Conservation (phyloP, 2,797 vertebrate genomes). For the Cossypha dichroa region DNA sequence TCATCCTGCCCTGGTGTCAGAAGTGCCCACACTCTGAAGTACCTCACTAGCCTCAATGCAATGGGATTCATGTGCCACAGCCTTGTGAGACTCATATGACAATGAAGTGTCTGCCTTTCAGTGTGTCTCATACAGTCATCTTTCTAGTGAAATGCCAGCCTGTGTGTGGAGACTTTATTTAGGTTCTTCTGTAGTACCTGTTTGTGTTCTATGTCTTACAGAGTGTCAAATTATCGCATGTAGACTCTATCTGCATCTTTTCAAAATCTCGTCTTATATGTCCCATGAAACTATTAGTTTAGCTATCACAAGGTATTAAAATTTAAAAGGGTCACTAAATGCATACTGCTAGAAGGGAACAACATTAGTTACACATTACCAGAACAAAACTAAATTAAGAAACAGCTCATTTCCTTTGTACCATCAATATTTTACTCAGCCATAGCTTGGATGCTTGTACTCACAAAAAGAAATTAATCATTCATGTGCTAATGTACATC, state of each 20-base stretch:
- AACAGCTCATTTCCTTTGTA: slow-evolving; percentile 73
- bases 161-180: background rate
- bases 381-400: slow-evolving; percentile 77
- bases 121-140: background rate
- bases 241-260: background rate
- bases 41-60: background rate
- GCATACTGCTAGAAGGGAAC: slow-evolving; percentile 67
- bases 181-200: background rate
- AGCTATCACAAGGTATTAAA: slow-evolving; percentile 57
- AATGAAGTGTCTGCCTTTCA: background rate
- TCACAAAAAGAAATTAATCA: slow-evolving; percentile 70
- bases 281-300: slow-evolving; percentile 54
- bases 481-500: slow-evolving; percentile 66
- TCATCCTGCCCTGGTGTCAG: background rate
- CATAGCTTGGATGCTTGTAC: slow-evolving; percentile 53
- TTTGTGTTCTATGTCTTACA: background rate
- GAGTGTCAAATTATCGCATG: background rate
- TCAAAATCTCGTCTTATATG: slow-evolving; percentile 3
- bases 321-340: slow-evolving; percentile 71
- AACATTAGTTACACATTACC: slow-evolving; percentile 75
- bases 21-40: background rate
- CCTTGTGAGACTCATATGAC: background rate
- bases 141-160: background rate
- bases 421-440: slow-evolving; percentile 75
- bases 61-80: background rate